Conservation (phyloP, 92 coral and sea anemone genomes). For the Bergia sp. region DNA sequence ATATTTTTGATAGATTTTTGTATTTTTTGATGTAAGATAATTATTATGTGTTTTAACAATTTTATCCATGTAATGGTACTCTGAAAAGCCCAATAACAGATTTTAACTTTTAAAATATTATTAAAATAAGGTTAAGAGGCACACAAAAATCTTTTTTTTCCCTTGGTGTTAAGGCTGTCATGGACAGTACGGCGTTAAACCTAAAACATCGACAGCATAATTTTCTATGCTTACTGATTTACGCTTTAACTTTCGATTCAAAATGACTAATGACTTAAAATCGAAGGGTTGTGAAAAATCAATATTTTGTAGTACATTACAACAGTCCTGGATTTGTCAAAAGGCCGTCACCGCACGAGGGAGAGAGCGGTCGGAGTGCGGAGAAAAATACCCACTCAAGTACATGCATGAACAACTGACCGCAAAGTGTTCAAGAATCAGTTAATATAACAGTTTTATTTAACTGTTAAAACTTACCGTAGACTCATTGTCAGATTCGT, state of each 20-base stretch:
- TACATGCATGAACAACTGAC: neutral
- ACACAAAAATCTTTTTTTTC: too few species aligned
- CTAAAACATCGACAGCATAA: too few species aligned
- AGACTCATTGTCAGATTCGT: conserved; percentile 84
- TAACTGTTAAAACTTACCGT: conserved; percentile 60
- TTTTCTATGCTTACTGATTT: neutral
- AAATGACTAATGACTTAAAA: neutral
- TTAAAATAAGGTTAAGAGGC: too few species aligned
- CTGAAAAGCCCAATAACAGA: too few species aligned
- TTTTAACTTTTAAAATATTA: too few species aligned
- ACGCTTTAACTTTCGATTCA: neutral
- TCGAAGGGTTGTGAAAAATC: neutral
- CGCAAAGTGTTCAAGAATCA: neutral
- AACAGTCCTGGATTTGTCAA: neutral
- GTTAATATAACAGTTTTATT: too few species aligned
- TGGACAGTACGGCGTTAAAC: neutral
- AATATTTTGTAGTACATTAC: neutral
- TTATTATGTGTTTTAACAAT: too few species aligned
- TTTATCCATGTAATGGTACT: too few species aligned
- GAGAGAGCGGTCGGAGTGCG: neutral
- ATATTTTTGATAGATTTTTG: too few species aligned
- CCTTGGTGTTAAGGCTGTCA: too few species aligned
- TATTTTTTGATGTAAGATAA: too few species aligned
- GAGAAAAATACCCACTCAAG: neutral
- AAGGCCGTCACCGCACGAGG: neutral